phyloP scores from a whole-genome alignment of 2,113 vertebrate species.

The Centropus bengalensis region DNA sequence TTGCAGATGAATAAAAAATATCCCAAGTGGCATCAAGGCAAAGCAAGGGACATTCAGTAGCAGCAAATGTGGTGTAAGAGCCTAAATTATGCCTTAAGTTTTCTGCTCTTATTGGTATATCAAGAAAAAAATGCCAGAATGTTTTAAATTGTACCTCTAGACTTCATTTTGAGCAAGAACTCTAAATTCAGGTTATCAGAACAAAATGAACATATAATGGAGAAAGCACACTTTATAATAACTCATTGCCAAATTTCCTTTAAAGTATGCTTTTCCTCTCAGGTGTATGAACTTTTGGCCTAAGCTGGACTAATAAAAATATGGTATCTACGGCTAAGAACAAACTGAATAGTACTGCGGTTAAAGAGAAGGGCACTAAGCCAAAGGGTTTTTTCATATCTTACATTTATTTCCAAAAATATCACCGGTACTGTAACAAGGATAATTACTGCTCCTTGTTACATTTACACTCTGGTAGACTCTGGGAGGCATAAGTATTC shows the following conservation, averaged over 20 bases:
- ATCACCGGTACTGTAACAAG: background rate
- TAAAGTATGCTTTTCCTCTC: background rate
- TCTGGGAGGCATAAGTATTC: background rate
- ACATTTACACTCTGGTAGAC: background rate
- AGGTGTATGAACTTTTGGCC: background rate
- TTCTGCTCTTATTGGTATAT: background rate
- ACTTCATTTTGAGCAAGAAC: background rate
- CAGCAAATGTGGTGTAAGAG: background rate
- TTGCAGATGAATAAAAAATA: background rate
- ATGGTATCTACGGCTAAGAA: background rate
- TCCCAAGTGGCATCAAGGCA: background rate
- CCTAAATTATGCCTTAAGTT: background rate
- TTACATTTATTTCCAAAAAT: conserved; percentile 8
- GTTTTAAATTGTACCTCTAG: background rate
- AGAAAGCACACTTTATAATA: background rate
- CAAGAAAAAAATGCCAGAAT: background rate
- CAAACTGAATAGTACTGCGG: background rate
- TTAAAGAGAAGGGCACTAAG: background rate
- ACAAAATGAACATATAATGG: background rate
- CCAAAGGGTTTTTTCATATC: background rate
- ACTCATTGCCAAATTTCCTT: background rate
- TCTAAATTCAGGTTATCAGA: background rate
- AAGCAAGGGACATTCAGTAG: background rate
- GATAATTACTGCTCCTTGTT: background rate
- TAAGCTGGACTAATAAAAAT: background rate